Evolutionary conservation across 2,113 vertebrate genomes (phyloP).

Genomic region (Neomonachus schauinslandi): DNA sequence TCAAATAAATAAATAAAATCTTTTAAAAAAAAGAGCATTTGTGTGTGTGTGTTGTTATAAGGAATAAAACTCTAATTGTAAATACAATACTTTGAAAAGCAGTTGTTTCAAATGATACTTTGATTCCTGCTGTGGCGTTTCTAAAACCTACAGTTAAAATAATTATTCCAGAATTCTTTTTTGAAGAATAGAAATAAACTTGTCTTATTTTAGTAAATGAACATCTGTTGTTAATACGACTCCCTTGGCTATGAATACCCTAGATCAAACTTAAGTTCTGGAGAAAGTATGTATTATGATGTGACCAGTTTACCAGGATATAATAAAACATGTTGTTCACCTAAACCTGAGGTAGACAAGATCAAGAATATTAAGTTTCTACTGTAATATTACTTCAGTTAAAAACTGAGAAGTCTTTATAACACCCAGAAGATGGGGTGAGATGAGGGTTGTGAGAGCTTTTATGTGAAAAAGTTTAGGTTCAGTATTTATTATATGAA

Average conservation of each 20-base stretch:
- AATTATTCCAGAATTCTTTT: conserved; percentile 82
- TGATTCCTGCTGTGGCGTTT: conserved; percentile 80
- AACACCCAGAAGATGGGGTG: background rate
- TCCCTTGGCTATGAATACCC: conserved; percentile 78
- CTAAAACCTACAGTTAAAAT: conserved; percentile 83
- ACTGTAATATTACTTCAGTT: conserved; percentile 55
- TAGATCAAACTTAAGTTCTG: conserved; percentile 80
- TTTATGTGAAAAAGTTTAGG: background rate
- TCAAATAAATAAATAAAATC: no score
- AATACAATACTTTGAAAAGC: conserved; percentile 72
- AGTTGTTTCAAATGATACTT: conserved; percentile 79
- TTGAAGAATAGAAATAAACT: conserved; percentile 81
- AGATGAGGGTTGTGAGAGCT: background rate
- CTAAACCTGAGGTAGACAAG: conserved; percentile 69
- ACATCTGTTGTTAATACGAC: conserved; percentile 81
- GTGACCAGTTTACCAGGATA: conserved; percentile 72
- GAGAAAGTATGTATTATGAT: conserved; percentile 75
- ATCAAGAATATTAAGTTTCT: conserved; percentile 74
- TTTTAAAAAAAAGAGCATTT: conserved; percentile 43
- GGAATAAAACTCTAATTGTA: conserved; percentile 67
- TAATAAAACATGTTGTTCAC: conserved; percentile 79
- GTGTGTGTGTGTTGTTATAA: conserved; percentile 54
- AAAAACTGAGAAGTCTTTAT: background rate
- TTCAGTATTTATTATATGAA: background rate
- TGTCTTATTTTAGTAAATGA: conserved; percentile 83